Evolutionary conservation across 37 sponge, comb jelly and placozoan species (phyloP).

Genomic region (Chondrilla cf. caribensis): DNA sequence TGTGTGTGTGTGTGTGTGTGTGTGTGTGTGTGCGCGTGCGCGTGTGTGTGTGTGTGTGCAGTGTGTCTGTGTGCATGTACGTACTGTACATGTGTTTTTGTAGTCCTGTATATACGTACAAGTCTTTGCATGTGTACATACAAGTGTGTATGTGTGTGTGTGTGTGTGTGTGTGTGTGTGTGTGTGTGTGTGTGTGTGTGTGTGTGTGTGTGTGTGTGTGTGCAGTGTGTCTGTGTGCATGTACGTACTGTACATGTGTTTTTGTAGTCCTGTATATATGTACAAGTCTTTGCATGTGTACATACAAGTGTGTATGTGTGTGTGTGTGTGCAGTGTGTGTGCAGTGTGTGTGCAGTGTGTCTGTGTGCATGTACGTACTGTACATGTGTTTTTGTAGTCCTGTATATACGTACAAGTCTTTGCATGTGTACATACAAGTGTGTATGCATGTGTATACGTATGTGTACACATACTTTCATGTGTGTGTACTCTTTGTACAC

Average conservation of each 20-base stretch:
- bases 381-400: background rate
- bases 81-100: background rate
- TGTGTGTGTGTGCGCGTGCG: constrained; percentile 11
- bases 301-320: background rate
- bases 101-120: constrained; percentile 37
- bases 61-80: constrained; percentile 6
- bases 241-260: background rate
- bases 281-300: constrained; percentile 18
- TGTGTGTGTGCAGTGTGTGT: background rate
- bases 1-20: constrained; percentile 23
- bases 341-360: background rate
- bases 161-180: background rate
- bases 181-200: background rate
- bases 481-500: background rate
- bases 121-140: background rate
- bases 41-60: background rate
- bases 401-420: no score
- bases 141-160: background rate
- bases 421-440: no score
- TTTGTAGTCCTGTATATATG: constrained; percentile 32
- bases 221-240: background rate
- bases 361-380: background rate
- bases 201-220: constrained; percentile 1
- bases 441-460: no score
- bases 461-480: background rate